Base-by-base conservation (phyloP, 2,113 vertebrate genomes). In the Astur gentilis region DNA sequence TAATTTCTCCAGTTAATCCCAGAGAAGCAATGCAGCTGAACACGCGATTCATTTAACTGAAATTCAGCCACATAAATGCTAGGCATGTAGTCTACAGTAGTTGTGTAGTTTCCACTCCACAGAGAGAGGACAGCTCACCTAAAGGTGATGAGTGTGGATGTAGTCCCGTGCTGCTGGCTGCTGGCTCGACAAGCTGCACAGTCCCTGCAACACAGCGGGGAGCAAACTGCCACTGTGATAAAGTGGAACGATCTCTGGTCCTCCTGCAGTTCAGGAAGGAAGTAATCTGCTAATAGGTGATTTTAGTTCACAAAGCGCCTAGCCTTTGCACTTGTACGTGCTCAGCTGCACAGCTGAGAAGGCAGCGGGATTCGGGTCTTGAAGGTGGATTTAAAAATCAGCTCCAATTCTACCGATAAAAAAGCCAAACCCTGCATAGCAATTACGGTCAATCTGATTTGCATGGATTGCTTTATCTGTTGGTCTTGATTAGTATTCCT, bases 391-490 rank as follows among this genome's bases (percentile, higher is more conserved):
- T 73, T 72, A 26, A 77, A 85, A 87, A 83, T 54, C 78, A 49
- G 34, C 58, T 73, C 44, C 40, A 19, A 2, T 77, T 79, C 52
- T 40, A 6, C 54, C 18, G 40, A 22, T 49, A 75, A 55, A 90
- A 93, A 50, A 89, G 29, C 57, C 34, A 82, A 89, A 36, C 66
- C 49, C 73, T 62, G 75, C 61, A 76, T 62, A 80, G 78, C 70
- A 49, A 19, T 83, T 62, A n/a, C 73, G 1, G 4, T 82, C 93
- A 40, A 55, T 80, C 83, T 83, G 73, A 73, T 95, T 87, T 94
- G 66, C 93, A 70, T 80, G 77, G 81, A 85, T 91, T 95, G 89
- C 45, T 89, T 81, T 89, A 79, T 91, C 77, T 91, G 15, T 89
- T 79, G 57, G 49, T 76, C 80, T 95, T 91, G 80, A 84, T 95